These are phyloP conservation scores for Eupithecia inturbata DNA, from an alignment of 2,888 invertebrate genomes.

Conservation along the genomic window DNA sequence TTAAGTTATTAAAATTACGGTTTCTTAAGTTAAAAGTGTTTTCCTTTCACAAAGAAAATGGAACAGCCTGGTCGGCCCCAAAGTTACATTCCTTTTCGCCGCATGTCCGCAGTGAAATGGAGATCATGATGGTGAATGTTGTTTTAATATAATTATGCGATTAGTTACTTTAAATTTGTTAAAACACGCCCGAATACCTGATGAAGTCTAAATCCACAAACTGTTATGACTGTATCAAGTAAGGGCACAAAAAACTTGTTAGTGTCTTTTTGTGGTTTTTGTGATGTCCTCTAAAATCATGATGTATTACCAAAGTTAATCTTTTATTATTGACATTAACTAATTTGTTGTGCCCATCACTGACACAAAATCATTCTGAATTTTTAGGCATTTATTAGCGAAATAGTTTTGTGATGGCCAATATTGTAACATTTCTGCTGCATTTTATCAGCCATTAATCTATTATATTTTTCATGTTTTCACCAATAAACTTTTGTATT, in stretches of 20 bases:
- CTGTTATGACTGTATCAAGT: slow-evolving; percentile 79
- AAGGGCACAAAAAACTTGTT: slow-evolving; percentile 83
- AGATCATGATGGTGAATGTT: slow-evolving; percentile 78
- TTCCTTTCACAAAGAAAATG: slow-evolving; percentile 78
- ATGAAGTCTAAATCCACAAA: slow-evolving; percentile 67
- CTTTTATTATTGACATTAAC: slow-evolving; percentile 78
- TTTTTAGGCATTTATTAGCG: slow-evolving; percentile 83
- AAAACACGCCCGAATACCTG: slow-evolving; percentile 72
- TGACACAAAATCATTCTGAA: slow-evolving; percentile 77
- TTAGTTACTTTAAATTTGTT: slow-evolving; percentile 71
- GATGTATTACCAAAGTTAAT: slow-evolving; percentile 75
- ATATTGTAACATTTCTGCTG: slow-evolving; percentile 84
- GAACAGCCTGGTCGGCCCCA: slow-evolving; percentile 80
- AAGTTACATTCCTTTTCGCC: slow-evolving; percentile 81
- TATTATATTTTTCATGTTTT: slow-evolving; percentile 85
- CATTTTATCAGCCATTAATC: slow-evolving; percentile 85
- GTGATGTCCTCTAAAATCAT: slow-evolving; percentile 71
- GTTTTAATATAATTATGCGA: slow-evolving; percentile 71
- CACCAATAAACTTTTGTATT: slow-evolving; percentile 85
- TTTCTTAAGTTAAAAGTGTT: slow-evolving; percentile 85
- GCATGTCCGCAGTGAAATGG: slow-evolving; percentile 82
- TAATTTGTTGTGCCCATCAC: slow-evolving; percentile 81
- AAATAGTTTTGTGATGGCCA: slow-evolving; percentile 83
- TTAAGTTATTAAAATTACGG: slow-evolving; percentile 86
- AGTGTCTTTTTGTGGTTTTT: slow-evolving; percentile 77